These are phyloP conservation scores for Hucho hucho DNA, from an alignment of 2,113 vertebrate species.

Conservation along the genomic window DNA sequence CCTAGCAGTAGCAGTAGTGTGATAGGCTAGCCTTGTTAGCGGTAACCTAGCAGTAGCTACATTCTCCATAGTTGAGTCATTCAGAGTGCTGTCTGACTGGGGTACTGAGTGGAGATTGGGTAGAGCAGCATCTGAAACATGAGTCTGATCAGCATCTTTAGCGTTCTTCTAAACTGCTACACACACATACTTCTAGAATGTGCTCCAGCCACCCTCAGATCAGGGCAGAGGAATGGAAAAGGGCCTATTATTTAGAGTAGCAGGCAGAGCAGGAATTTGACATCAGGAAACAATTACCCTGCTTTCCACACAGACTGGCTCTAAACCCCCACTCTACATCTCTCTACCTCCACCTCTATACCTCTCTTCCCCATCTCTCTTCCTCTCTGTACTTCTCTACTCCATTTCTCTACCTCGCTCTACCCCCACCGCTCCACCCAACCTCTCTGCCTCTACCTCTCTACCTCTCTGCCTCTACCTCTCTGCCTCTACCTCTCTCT, in stretches of 20 bases:
- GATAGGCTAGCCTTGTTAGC: too few species aligned
- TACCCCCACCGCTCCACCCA: too few species aligned
- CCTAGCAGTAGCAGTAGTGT: too few species aligned
- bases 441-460: too few species aligned
- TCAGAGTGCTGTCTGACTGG: too few species aligned
- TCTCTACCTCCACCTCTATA: background rate
- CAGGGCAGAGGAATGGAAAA: slow-evolving; percentile 57
- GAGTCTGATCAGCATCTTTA: background rate
- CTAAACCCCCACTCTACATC: background rate
- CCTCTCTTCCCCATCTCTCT: background rate
- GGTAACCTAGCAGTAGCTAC: too few species aligned
- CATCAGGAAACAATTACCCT: slow-evolving; percentile 78
- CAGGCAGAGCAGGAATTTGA: slow-evolving; percentile 57
- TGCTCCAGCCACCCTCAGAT: background rate
- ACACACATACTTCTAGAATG: too few species aligned
- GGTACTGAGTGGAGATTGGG: background rate
- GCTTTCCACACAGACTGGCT: slow-evolving; percentile 18
- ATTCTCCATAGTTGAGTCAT: too few species aligned
- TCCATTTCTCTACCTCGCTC: too few species aligned
- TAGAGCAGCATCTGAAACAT: background rate
- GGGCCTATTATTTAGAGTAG: slow-evolving; percentile 67
- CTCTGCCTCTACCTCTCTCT: too few species aligned
- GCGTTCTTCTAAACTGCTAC: background rate
- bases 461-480: too few species aligned
- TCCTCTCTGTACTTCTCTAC: too few species aligned